Evolutionary conservation across 2,888 invertebrate genomes (phyloP).

Genomic region (Pollenia labialis): DNA sequence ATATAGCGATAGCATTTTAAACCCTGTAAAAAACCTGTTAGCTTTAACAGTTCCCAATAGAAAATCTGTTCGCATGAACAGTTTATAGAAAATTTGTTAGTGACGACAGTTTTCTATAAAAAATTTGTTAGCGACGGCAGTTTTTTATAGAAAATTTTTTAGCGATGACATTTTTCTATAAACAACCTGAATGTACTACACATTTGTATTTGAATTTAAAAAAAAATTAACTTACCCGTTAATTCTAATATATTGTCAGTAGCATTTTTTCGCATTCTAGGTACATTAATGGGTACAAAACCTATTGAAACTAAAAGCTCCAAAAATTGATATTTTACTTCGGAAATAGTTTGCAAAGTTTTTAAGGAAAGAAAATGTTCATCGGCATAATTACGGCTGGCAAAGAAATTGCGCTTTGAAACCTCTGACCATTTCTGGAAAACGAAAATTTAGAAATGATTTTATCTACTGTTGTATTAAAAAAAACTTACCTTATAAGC

Average conservation of each 20-base stretch:
- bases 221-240: constrained; percentile 85
- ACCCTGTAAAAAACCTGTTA: too few species aligned
- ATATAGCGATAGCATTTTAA: too few species aligned
- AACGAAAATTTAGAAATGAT: not conserved
- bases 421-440: constrained; percentile 91
- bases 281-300: constrained; percentile 89
- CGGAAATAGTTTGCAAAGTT: constrained; percentile 92
- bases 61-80: too few species aligned
- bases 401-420: constrained; percentile 87
- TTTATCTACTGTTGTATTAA: not conserved
- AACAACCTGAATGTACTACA: too few species aligned
- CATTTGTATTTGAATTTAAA: too few species aligned
- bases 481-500: constrained; percentile 89
- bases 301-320: constrained; percentile 91
- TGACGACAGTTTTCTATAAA: too few species aligned
- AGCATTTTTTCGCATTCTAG: constrained; percentile 82
- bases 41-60: too few species aligned
- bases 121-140: too few species aligned
- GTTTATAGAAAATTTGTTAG: too few species aligned
- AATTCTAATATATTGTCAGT: constrained; percentile 87
- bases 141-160: too few species aligned
- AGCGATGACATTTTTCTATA: too few species aligned
- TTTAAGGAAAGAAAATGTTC: constrained; percentile 93
- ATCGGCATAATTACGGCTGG: constrained; percentile 91
- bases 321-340: constrained; percentile 93